Conservation (phyloP, 2,113 vertebrate species). For the Otocyon megalotis region DNA sequence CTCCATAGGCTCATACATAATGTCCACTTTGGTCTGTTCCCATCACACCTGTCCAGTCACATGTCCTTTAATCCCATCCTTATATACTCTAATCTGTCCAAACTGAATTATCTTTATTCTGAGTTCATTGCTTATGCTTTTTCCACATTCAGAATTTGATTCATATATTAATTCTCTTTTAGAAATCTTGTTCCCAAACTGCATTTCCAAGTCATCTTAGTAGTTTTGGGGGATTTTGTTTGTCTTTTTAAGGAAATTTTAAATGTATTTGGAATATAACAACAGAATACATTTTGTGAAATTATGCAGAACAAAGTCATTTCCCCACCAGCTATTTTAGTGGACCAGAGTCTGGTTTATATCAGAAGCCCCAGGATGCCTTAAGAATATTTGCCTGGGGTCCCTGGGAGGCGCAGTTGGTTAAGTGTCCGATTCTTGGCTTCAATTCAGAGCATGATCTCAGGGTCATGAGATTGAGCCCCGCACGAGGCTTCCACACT, state of each 20-base stretch:
- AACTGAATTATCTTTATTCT: neutral
- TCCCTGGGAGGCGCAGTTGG: neutral
- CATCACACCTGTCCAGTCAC: neutral
- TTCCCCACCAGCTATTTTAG: conserved; percentile 53
- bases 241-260: conserved; percentile 48
- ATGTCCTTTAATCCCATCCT: neutral
- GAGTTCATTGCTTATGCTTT: neutral
- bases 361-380: conserved; percentile 68
- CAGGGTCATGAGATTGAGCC: neutral
- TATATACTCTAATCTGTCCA: neutral
- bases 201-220: neutral
- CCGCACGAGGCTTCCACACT: neutral
- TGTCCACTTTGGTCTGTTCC: neutral
- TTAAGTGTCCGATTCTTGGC: neutral
- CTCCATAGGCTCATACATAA: neutral
- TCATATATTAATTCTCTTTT: neutral
- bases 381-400: conserved; percentile 65
- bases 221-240: neutral
- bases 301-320: conserved; percentile 42
- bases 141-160: neutral
- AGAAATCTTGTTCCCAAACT: neutral
- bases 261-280: conserved; percentile 7
- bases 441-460: neutral
- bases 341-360: conserved; percentile 42
- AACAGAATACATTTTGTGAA: conserved; percentile 33